Conservation (phyloP, 23 tunicate genomes). For the Botrylloides violaceus region DNA sequence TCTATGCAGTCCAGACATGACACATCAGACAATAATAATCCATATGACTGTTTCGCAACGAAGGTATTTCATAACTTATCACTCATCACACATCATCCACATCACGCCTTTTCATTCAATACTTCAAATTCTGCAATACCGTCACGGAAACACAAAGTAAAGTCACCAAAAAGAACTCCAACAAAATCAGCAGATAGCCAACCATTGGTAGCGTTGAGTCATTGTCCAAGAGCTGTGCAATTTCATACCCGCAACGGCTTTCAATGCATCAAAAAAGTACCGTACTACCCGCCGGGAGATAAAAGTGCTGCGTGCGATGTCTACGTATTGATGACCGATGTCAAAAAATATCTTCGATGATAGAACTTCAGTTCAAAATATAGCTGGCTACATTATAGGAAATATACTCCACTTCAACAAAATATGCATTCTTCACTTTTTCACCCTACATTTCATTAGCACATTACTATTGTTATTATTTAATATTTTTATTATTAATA, state of each 20-base stretch:
- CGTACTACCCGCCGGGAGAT: constrained; percentile 11
- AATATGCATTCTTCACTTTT: too few species aligned
- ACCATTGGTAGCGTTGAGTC: constrained; percentile 59
- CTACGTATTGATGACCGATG: background rate
- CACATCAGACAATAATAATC: background rate
- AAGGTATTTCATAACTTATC: background rate
- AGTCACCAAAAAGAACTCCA: background rate
- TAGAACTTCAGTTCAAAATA: too few species aligned
- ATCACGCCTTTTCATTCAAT: background rate
- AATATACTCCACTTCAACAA: too few species aligned
- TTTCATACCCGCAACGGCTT: constrained; percentile 77
- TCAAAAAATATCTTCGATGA: background rate
- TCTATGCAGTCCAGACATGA: background rate
- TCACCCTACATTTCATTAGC: too few species aligned
- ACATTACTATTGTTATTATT: too few species aligned
- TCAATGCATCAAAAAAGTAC: constrained; percentile 35
- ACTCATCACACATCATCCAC: background rate
- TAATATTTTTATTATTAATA: too few species aligned
- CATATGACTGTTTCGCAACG: background rate
- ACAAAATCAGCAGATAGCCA: constrained; percentile 10
- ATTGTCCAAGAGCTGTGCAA: constrained; percentile 51
- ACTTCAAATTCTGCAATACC: background rate
- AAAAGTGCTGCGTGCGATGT: background rate
- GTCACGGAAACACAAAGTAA: background rate
- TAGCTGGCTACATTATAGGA: too few species aligned